Percentiles rank a stretch among this genome's conserved stretches.
These are phyloP conservation scores for Poecile montanus DNA, from an alignment of 2,797 vertebrate species.

Conservation along the genomic window DNA sequence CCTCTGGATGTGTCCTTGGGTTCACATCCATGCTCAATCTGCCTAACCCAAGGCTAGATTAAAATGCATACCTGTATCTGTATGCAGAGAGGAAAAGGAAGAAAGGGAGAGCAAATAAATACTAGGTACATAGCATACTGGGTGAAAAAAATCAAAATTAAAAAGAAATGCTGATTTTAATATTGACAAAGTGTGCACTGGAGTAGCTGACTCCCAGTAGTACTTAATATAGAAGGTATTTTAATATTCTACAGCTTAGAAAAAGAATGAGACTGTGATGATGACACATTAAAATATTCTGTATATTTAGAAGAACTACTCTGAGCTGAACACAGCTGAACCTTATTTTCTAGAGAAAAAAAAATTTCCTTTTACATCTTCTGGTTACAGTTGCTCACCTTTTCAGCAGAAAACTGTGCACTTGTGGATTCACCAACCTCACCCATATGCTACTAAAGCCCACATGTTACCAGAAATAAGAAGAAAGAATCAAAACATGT, in stretches of 20 bases:
- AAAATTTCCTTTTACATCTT: neutral
- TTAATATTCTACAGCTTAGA: neutral
- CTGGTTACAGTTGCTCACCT: neutral
- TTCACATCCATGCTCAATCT: neutral
- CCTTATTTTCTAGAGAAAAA: neutral
- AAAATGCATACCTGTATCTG: neutral
- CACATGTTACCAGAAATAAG: neutral
- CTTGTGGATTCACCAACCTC: neutral
- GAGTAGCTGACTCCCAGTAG: neutral
- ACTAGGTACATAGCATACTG: neutral
- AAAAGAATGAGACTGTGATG: neutral
- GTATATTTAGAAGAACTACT: neutral
- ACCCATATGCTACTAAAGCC: neutral
- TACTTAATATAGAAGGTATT: neutral
- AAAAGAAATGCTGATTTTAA: neutral
- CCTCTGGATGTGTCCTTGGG: neutral
- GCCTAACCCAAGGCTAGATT: neutral
- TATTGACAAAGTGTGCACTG: neutral
- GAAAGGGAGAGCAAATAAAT: neutral
- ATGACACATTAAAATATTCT: neutral
- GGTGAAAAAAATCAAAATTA: neutral
- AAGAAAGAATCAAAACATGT: neutral
- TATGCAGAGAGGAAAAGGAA: neutral
- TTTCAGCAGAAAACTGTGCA: neutral
- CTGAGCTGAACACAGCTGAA: neutral